A percentile compares a stretch with the other conserved stretches of the same genome.
phyloP scores from a whole-genome alignment of 2,797 vertebrate genomes.

The Gymnothorax javanicus region DNA sequence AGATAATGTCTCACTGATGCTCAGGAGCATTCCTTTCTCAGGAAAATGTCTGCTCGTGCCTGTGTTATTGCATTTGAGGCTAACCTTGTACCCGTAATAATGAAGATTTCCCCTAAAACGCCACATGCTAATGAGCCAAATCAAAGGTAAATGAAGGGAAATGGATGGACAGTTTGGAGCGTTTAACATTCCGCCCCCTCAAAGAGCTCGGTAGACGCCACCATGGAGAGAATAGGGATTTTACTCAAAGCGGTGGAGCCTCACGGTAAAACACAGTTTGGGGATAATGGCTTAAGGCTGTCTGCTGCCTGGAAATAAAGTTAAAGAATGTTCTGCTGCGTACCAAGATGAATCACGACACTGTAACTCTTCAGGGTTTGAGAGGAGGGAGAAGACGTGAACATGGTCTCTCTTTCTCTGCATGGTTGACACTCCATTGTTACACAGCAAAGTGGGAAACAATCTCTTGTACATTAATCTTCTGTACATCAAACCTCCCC shows the following conservation, averaged over 20 bases:
- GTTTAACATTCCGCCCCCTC: slow-evolving; percentile 59
- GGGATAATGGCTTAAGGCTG: slow-evolving; percentile 46
- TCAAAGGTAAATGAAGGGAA: slow-evolving; percentile 61
- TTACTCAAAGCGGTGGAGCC: slow-evolving; percentile 62
- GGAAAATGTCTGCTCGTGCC: slow-evolving; percentile 42
- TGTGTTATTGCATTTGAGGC: slow-evolving; percentile 48
- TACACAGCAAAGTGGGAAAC: not conserved
- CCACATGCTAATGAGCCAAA: slow-evolving; percentile 63
- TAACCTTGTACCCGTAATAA: slow-evolving; percentile 57
- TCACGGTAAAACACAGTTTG: slow-evolving; percentile 58
- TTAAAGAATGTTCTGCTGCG: slow-evolving; percentile 49
- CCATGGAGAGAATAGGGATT: slow-evolving; percentile 51
- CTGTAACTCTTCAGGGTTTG: slow-evolving; percentile 42
- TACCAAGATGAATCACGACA: slow-evolving; percentile 49
- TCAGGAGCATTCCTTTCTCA: not conserved
- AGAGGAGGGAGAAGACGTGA: slow-evolving; percentile 26
- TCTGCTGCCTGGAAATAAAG: slow-evolving; percentile 53
- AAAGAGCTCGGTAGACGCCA: slow-evolving; percentile 54
- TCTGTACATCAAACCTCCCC: not conserved
- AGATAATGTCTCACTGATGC: not conserved
- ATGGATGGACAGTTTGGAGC: slow-evolving; percentile 53
- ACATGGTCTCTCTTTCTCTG: slow-evolving; percentile 12
- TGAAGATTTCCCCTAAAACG: slow-evolving; percentile 51
- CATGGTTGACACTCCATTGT: not conserved
- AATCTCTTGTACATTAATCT: not conserved